These are phyloP conservation scores for Cariama cristata DNA, from an alignment of 2,113 vertebrate species.

Conservation along the genomic window DNA sequence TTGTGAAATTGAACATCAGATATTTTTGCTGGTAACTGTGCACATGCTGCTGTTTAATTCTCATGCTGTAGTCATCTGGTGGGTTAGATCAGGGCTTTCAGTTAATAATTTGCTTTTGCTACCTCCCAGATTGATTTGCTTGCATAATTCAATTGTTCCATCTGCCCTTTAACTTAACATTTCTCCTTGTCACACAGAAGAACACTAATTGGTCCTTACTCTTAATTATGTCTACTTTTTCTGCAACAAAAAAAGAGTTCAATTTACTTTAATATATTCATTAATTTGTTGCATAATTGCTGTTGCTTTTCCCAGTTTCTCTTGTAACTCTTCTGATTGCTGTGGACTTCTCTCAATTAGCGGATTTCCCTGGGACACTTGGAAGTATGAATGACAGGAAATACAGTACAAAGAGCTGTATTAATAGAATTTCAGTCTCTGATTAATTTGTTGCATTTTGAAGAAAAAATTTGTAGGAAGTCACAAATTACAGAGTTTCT, in stretches of 20 bases:
- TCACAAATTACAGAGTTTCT: not conserved
- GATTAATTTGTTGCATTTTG: constrained; percentile 33
- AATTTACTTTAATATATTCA: constrained; percentile 3
- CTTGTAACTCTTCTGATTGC: not conserved
- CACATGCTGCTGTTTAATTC: not conserved
- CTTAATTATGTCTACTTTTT: constrained; percentile 37
- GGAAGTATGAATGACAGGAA: not conserved
- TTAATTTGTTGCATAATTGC: not conserved
- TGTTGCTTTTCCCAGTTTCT: not conserved
- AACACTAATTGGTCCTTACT: not conserved
- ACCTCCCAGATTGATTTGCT: constrained; percentile 21
- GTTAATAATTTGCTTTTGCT: not conserved
- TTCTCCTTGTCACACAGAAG: constrained; percentile 19
- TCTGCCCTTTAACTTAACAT: constrained; percentile 19
- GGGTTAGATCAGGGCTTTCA: not conserved
- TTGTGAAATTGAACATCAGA: not conserved
- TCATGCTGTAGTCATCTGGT: not conserved
- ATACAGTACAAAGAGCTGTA: not conserved
- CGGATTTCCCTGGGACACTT: not conserved
- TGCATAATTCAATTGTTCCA: constrained; percentile 21
- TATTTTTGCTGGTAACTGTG: not conserved
- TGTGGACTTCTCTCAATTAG: not conserved
- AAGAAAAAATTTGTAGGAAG: constrained; percentile 19
- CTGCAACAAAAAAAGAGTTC: not conserved
- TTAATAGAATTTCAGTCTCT: not conserved